These are phyloP conservation scores for Gobio gobio DNA, from an alignment of 2,113 vertebrate genomes.

Conservation along the genomic window DNA sequence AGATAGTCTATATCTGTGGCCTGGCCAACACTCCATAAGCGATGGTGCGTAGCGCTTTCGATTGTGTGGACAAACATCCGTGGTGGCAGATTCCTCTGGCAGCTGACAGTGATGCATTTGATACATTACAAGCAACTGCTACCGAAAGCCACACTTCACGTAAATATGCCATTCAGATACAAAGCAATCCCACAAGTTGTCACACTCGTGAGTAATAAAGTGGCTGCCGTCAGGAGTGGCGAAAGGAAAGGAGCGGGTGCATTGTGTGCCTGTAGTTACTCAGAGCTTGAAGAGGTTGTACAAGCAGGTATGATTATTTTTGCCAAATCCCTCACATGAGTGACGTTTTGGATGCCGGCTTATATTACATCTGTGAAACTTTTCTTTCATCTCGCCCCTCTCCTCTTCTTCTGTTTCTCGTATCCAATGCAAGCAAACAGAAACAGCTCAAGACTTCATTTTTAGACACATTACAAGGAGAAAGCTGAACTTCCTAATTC, in stretches of 20 bases:
- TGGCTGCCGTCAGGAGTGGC: constrained; percentile 17
- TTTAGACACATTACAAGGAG: constrained; percentile 38
- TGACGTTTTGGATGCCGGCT: constrained; percentile 59
- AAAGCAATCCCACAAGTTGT: constrained; percentile 62
- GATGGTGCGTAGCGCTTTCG: not conserved
- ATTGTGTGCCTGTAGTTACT: constrained; percentile 32
- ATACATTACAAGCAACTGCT: constrained; percentile 60
- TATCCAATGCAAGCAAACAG: constrained; percentile 17
- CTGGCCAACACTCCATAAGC: not conserved
- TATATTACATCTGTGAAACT: constrained; percentile 58
- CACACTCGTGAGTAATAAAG: constrained; percentile 58
- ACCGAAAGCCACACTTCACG: constrained; percentile 67
- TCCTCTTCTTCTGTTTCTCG: constrained; percentile 46
- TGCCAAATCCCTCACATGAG: constrained; percentile 54
- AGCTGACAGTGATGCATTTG: constrained; percentile 70
- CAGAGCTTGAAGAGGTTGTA: constrained; percentile 42
- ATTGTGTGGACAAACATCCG: constrained; percentile 31
- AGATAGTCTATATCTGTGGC: constrained; percentile 17
- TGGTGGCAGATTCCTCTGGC: constrained; percentile 41
- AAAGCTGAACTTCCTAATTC: constrained; percentile 50
- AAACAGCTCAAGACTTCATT: constrained; percentile 41
- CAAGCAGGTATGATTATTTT: constrained; percentile 58
- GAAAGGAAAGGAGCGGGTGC: constrained; percentile 1
- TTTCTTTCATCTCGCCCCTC: constrained; percentile 40
- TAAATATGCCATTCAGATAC: constrained; percentile 64